phyloP scores from a whole-genome alignment of 2,888 invertebrate species.

The Epirrhoe tristata region DNA sequence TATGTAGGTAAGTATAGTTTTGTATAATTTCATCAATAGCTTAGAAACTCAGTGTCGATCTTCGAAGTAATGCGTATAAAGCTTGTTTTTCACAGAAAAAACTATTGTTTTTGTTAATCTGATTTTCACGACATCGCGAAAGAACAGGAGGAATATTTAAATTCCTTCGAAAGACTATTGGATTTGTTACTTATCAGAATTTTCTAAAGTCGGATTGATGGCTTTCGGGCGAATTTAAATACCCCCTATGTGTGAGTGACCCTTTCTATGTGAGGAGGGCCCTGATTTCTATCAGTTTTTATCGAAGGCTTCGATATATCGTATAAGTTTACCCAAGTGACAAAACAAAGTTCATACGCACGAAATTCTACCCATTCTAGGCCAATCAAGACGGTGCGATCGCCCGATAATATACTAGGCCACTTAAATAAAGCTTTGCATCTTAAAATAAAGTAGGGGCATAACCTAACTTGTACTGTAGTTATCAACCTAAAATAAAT shows the following conservation, averaged over 20 bases:
- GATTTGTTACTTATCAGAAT: too few species aligned
- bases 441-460: slow-evolving; percentile 51
- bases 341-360: neutral
- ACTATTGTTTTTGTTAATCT: too few species aligned
- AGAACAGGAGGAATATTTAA: too few species aligned
- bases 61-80: neutral
- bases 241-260: too few species aligned
- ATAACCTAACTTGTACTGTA: slow-evolving; percentile 73
- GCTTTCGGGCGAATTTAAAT: too few species aligned
- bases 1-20: neutral
- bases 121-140: too few species aligned
- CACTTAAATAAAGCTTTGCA: slow-evolving; percentile 65
- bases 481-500: slow-evolving; percentile 72
- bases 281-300: too few species aligned
- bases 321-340: too few species aligned
- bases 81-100: neutral
- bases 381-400: slow-evolving; percentile 21
- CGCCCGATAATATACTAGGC: slow-evolving; percentile 41
- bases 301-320: too few species aligned
- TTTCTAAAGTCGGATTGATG: too few species aligned
- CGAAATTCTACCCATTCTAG: neutral
- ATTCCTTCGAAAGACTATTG: too few species aligned
- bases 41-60: neutral
- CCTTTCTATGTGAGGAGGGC: too few species aligned
- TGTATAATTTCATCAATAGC: neutral